Evolutionary conservation across 2,797 vertebrate species (phyloP).

Genomic region (Danionella dracula): DNA sequence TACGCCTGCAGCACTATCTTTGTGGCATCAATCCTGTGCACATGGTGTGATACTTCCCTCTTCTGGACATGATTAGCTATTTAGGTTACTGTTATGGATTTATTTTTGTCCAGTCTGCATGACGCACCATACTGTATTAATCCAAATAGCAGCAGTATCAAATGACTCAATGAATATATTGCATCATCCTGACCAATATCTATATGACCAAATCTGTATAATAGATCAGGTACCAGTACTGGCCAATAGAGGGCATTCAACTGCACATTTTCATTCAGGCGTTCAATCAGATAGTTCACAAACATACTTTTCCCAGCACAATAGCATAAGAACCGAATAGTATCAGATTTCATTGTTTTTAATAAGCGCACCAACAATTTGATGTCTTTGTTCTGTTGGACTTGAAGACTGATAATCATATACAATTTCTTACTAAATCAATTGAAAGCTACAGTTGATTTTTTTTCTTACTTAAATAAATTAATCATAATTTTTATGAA

Average conservation of each 20-base stretch:
- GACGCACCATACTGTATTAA: neutral
- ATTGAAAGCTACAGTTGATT: no score
- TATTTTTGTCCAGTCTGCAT: neutral
- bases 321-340: neutral
- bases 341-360: no score
- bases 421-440: no score
- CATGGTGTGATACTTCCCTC: constrained; percentile 15
- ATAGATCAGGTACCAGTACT: constrained; percentile 9
- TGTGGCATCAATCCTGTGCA: neutral
- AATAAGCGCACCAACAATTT: no score
- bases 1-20: neutral
- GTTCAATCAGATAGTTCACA: neutral
- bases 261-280: constrained; percentile 20
- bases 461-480: no score
- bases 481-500: no score
- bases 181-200: constrained; percentile 33
- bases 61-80: constrained; percentile 43
- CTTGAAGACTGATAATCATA: no score
- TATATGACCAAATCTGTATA: neutral
- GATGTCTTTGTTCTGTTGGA: neutral
- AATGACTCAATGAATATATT: constrained; percentile 47
- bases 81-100: neutral
- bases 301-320: no score
- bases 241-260: constrained; percentile 42
- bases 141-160: neutral